phyloP scores from a whole-genome alignment of 2,113 vertebrate genomes.

The Phyllostomus discolor region DNA sequence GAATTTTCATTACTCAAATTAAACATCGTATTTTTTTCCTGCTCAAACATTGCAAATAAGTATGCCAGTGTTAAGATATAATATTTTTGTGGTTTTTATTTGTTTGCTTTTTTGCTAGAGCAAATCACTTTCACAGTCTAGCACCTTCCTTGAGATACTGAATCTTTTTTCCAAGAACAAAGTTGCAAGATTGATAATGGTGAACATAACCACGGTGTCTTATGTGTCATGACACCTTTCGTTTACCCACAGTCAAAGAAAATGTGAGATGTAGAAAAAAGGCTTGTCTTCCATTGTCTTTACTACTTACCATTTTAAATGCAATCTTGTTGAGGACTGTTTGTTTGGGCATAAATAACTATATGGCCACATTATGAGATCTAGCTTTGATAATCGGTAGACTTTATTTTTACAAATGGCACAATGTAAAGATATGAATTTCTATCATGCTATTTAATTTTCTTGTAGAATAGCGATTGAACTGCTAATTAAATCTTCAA shows the following conservation, averaged over 20 bases:
- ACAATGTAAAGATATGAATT: not conserved
- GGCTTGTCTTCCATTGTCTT: constrained; percentile 50
- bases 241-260: constrained; percentile 45
- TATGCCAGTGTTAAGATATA: not conserved
- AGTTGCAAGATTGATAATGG: not conserved
- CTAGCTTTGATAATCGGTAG: not conserved
- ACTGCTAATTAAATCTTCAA: not conserved
- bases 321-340: not conserved
- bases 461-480: constrained; percentile 29
- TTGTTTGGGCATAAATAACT: not conserved
- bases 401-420: not conserved
- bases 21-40: not conserved
- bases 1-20: not conserved
- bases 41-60: not conserved
- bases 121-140: not conserved
- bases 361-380: not conserved
- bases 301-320: constrained; percentile 47
- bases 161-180: constrained; percentile 31
- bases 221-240: constrained; percentile 57
- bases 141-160: not conserved
- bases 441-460: not conserved
- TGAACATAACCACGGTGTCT: not conserved
- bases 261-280: not conserved
- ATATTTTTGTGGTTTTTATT: not conserved
- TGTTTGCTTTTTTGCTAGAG: not conserved